Base-by-base conservation (phyloP, 2,888 invertebrate genomes). In the Aphrophora alni region DNA sequence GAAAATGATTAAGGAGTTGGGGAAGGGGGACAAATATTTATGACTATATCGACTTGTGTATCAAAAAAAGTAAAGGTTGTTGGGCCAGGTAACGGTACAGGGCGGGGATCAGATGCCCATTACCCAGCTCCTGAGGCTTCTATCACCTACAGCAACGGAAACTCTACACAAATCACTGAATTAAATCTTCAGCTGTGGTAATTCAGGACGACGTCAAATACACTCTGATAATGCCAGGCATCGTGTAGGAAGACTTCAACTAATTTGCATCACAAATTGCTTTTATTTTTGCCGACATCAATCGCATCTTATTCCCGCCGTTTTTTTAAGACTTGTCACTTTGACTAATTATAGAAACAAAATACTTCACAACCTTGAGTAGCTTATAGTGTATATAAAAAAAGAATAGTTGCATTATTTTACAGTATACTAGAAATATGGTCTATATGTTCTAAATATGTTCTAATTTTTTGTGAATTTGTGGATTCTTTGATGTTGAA, bases 151-250 rank as follows among this genome's bases (percentile, higher is more conserved):
- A 21, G 59, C 59, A 59, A 59, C 21, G 59, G 21, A 21, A 59
- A 59, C 59, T 44, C 44, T 21, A 21, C n/a, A 59, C 59, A 59
- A 59, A 59, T 59, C 59, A 21, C 10, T 59, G 59, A 59, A 59
- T 59, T 59, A 59, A 59, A 59, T 59, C 59, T 59, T 59, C 21
- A 21, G 59, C 10, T n/a, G 21, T 21, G 59, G 59, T 59, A 21
- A 59, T 59, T 59, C 59, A 59, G 59, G 59, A 59, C 59, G 14
- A 59, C 59, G 59, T 59, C 59, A 59, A 59, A 59, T 59, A 59
- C 59, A 21, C 59, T 59, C 59, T 59, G 59, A 59, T 59, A 59
- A 21, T 59, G 59, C 21, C 59, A 21, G 59, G 21, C 21, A 59
- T 59, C 59, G 59, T 14, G 59, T 59, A 59, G 59, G 59, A 59